A percentile compares a stretch with the other conserved stretches of the same genome.
Conservation (phyloP, 2,113 vertebrate genomes). For the Scomber japonicus region DNA sequence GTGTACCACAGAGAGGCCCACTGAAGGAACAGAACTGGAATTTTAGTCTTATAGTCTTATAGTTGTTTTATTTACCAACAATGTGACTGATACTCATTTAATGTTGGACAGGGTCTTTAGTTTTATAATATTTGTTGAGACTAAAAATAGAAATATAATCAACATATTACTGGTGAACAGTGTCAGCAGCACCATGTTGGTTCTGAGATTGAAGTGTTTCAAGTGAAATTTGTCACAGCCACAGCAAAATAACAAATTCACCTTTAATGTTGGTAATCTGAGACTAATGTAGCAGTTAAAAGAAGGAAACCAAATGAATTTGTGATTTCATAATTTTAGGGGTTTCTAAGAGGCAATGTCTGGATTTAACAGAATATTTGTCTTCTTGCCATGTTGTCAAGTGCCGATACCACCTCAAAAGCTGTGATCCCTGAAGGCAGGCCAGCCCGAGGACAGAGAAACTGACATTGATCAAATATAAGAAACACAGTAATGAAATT, state of each 20-base stretch:
- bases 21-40: background rate
- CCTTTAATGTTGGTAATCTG: background rate
- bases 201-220: conserved; percentile 51
- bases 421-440: conserved; percentile 32
- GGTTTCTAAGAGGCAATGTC: too few species aligned
- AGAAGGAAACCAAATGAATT: background rate
- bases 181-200: conserved; percentile 62
- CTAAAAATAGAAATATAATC: conserved; percentile 31
- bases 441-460: background rate
- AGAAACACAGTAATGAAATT: background rate
- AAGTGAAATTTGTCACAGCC: conserved; percentile 34
- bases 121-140: conserved; percentile 15
- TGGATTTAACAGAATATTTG: too few species aligned
- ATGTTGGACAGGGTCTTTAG: background rate
- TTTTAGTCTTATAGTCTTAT: background rate
- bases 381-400: too few species aligned
- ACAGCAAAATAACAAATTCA: background rate
- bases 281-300: background rate
- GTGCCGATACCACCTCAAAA: too few species aligned
- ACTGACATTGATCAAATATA: too few species aligned
- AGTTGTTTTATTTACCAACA: background rate
- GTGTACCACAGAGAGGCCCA: conserved; percentile 25
- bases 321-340: too few species aligned
- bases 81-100: too few species aligned
- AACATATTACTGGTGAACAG: conserved; percentile 20